Evolutionary conservation across 2,888 invertebrate genomes (phyloP).

Genomic region (Ichneumon xanthorius): DNA sequence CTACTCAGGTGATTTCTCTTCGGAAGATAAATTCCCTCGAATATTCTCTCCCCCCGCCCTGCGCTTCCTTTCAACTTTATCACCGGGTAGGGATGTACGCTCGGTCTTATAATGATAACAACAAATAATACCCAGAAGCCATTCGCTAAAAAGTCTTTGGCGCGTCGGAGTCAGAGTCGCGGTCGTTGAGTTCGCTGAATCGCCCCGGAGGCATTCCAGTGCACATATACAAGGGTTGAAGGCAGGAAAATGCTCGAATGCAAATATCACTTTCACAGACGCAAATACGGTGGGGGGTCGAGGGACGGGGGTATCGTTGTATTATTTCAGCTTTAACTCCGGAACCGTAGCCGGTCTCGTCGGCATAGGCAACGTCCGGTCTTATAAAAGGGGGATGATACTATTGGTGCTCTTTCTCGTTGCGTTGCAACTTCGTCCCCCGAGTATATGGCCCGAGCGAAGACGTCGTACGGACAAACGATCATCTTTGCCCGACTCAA

Average conservation of each 20-base stretch:
- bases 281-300: conserved; percentile 6
- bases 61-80: conserved; percentile 14
- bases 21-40: conserved; percentile 39
- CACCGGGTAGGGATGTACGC: background rate
- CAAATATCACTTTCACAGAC: conserved; percentile 55
- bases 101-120: conserved; percentile 12
- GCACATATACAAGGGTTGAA: conserved; percentile 10
- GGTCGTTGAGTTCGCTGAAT: conserved; percentile 63
- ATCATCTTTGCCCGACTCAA: conserved; percentile 38
- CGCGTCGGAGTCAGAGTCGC: conserved; percentile 41
- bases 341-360: conserved; percentile 6
- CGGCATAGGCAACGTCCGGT: conserved; percentile 52
- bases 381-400: conserved; percentile 47
- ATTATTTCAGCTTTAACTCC: conserved; percentile 59
- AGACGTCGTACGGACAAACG: conserved; percentile 34
- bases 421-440: conserved; percentile 32
- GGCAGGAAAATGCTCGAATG: conserved; percentile 46
- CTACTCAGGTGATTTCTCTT: conserved; percentile 7
- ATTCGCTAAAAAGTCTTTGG: conserved; percentile 60
- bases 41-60: conserved; percentile 7
- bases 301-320: background rate
- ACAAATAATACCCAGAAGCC: conserved; percentile 23
- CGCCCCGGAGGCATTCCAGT: conserved; percentile 27
- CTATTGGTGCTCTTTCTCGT: conserved; percentile 31
- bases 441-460: conserved; percentile 8